Evolutionary conservation across 2,113 vertebrate genomes (phyloP).

Genomic region (Nesogale talazaci): DNA sequence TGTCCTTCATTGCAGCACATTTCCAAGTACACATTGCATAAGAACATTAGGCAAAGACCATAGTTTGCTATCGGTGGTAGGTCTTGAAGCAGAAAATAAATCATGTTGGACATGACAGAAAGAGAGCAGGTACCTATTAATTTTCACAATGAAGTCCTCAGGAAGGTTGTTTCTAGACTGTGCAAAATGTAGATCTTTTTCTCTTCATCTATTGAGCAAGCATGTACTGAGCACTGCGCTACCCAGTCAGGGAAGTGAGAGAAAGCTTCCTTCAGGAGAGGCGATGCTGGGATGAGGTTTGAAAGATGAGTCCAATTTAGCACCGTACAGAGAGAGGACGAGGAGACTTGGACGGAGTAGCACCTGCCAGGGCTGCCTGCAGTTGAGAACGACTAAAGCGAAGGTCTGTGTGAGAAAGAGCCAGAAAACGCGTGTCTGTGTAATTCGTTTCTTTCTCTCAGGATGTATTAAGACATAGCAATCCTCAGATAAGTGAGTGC

Average conservation of each 20-base stretch:
- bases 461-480: background rate
- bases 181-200: slow-evolving; percentile 5
- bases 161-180: slow-evolving; percentile 32
- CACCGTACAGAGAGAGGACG: background rate
- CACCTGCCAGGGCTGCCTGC: background rate
- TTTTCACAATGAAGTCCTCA: slow-evolving; percentile 38
- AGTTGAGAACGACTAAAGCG: background rate
- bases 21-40: slow-evolving; percentile 40
- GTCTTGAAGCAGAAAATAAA: slow-evolving; percentile 32
- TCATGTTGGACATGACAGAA: background rate
- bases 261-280: background rate
- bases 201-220: background rate
- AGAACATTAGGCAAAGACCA: background rate
- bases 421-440: background rate
- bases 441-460: slow-evolving; percentile 32
- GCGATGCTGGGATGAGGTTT: background rate
- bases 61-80: background rate
- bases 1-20: slow-evolving; percentile 28
- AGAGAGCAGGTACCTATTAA: background rate
- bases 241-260: background rate
- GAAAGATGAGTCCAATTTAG: background rate
- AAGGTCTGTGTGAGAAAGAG: too few species aligned
- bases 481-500: slow-evolving; percentile 10
- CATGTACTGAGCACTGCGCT: slow-evolving; percentile 1
- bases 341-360: background rate